Evolutionary conservation across 1,140 invertebrate species (phyloP).

Genomic region (Pseudomyrmex gracilis): DNA sequence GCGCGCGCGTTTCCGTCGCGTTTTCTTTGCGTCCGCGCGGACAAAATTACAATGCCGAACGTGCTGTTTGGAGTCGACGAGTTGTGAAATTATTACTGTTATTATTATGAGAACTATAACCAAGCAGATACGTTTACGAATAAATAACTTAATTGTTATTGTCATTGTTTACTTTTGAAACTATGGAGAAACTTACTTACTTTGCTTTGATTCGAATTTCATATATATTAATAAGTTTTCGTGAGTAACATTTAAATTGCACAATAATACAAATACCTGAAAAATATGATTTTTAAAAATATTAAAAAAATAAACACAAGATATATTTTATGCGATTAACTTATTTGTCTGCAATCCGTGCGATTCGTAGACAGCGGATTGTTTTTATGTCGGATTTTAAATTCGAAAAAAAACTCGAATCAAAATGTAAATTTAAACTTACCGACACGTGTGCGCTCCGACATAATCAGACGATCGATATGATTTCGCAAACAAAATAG

Average conservation of each 20-base stretch:
- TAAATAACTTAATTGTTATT: background rate
- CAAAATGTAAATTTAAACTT: constrained; percentile 21
- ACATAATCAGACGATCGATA: constrained; percentile 5
- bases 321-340: no score
- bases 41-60: constrained; percentile 6
- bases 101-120: background rate
- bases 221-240: no score
- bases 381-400: background rate
- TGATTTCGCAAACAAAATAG: constrained; percentile 4
- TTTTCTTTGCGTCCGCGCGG: background rate
- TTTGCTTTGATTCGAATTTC: no score
- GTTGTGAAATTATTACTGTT: background rate
- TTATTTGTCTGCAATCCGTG: no score
- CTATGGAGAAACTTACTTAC: no score
- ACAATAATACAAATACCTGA: no score
- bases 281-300: no score
- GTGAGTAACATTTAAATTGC: no score
- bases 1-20: background rate
- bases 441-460: background rate
- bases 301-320: no score
- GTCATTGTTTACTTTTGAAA: background rate
- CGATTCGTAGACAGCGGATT: no score
- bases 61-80: background rate
- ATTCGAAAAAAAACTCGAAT: background rate
- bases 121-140: background rate